These are phyloP conservation scores for Cyphomyrus plagiostoma DNA, from an alignment of 2,113 vertebrate genomes.

Conservation along the genomic window DNA sequence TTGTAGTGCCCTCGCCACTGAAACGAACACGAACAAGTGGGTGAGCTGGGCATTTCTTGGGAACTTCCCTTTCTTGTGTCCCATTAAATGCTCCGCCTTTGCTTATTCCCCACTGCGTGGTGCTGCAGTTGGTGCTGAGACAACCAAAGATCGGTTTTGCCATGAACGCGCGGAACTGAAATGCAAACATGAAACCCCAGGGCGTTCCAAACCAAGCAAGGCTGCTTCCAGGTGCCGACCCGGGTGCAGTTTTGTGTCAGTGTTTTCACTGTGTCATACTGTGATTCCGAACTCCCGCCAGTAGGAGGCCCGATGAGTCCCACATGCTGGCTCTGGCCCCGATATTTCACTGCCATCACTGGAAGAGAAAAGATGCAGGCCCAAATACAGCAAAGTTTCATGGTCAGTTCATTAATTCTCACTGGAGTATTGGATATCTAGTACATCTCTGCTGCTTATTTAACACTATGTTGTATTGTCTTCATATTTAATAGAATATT, in stretches of 20 bases:
- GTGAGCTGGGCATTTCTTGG: neutral
- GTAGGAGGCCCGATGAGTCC: neutral
- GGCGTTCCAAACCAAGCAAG: neutral
- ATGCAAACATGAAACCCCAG: neutral
- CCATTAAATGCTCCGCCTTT: neutral
- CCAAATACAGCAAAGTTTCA: neutral
- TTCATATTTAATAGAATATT: neutral
- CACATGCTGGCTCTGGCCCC: neutral
- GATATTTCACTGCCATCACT: neutral
- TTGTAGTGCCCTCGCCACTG: neutral
- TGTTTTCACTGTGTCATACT: neutral
- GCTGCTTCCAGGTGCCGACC: neutral
- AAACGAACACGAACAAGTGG: neutral
- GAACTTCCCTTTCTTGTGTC: neutral
- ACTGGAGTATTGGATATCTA: neutral
- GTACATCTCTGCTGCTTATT: neutral
- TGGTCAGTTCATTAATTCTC: neutral
- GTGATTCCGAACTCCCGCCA: neutral
- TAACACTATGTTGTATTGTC: neutral
- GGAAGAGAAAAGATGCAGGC: neutral
- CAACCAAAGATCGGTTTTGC: neutral
- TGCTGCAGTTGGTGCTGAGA: neutral
- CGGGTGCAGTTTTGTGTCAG: neutral
- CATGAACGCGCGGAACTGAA: neutral
- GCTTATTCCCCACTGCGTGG: neutral